Base-by-base conservation (phyloP, 2,797 vertebrate species). In the Chrysocyon brachyurus region DNA sequence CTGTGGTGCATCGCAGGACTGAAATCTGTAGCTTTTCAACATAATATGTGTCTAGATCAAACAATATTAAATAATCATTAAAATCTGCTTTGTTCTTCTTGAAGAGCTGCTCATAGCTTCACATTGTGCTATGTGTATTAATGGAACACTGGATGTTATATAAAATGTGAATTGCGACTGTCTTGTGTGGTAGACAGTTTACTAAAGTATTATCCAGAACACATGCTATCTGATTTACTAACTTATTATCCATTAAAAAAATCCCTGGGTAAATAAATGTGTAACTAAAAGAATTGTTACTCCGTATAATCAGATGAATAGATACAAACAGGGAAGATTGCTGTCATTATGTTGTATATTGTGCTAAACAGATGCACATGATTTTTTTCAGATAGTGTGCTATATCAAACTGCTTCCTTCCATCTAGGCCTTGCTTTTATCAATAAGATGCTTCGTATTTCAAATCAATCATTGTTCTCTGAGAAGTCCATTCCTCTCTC, bases 261-360 rank as follows among this genome's bases (percentile, higher is more conserved):
- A 97, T 97, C 97, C 97, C 97, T 98, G 97, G 94, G 98, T 98
- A 99, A 99, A 98, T 98, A 99, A 98, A 98, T 98, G 97, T 98
- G 98, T 98, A 95, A 98, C 98, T 98, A 97, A 98, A 98, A 98
- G 98, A 98, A 99, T 98, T 98, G 98, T 99, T 98, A 97, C 12
- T 94, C 98, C 97, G 97, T 97, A 98, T 98, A 99, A 99, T 99
- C 98, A 98, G 98, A 98, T 98, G 98, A 98, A 98, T 98, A 97
- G 98, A 98, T 98, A 98, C 97, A 98, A 99, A 98, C 98, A 98
- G 98, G 98, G 98, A 99, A 99, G 98, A 98, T 98, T 98, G 98
- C 98, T 98, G 98, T 99, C 98, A 98, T 99, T 99, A 98, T 97
- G 98, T 97, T 94, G 96, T 97, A 98, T 98, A 99, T 98, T 98